phyloP scores from a whole-genome alignment of 2,888 invertebrate species.

The Ophion costatus region DNA sequence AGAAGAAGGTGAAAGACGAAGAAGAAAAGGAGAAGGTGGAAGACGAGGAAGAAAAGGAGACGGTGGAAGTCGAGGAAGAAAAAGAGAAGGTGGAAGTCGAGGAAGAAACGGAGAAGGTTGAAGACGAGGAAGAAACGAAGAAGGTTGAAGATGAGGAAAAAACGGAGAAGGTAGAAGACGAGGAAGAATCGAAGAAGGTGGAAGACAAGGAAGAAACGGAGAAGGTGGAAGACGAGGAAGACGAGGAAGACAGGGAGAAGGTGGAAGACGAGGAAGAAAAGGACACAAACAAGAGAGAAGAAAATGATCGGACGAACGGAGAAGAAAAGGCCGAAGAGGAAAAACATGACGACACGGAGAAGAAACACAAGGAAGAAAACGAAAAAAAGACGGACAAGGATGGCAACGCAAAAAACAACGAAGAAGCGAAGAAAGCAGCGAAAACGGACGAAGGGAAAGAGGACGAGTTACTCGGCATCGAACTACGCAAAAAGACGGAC shows the following conservation, averaged over 20 bases:
- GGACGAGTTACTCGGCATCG: conserved; percentile 3
- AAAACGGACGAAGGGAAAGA: conserved; percentile 8
- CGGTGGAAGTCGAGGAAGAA: conserved; percentile 1
- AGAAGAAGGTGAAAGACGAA: not conserved
- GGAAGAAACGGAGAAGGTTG: not conserved
- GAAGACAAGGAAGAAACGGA: not conserved
- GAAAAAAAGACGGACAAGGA: conserved; percentile 37
- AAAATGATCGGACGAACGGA: not conserved
- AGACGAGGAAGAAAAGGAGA: not conserved
- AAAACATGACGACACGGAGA: not conserved
- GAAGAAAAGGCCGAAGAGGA: not conserved
- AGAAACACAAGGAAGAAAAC: conserved; percentile 18
- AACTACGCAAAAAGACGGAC: conserved; percentile 46
- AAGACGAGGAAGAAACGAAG: not conserved
- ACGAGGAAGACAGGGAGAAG: too few relatives aligned
- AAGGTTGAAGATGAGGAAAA: not conserved
- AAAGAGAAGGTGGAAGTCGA: not conserved
- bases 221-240: not conserved
- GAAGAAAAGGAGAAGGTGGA: not conserved
- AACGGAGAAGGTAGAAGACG: not conserved
- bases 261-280: conserved; percentile 17
- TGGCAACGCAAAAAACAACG: not conserved
- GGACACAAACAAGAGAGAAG: not conserved
- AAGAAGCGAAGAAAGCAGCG: not conserved
- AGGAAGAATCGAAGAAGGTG: conserved; percentile 20